Percentiles rank a stretch among this genome's conserved stretches.
Conservation (phyloP, 2,113 vertebrate species). For the Crotophaga sulcirostris region DNA sequence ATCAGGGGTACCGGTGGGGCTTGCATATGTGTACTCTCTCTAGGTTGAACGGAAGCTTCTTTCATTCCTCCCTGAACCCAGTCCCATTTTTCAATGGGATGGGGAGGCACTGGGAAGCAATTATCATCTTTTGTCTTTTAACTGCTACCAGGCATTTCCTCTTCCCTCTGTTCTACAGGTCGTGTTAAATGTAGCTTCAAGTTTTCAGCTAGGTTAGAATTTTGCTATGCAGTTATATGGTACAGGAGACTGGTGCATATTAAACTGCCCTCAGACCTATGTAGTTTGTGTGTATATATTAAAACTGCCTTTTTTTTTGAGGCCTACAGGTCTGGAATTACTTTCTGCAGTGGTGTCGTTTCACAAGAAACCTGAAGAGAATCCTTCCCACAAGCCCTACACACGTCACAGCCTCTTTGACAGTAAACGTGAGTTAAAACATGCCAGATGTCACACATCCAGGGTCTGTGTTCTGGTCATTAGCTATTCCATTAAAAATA, state of each 20-base stretch:
- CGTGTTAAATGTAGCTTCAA: neutral
- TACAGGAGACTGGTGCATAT: neutral
- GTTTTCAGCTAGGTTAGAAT: neutral
- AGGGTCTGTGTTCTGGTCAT: neutral
- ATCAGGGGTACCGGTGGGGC: accelerated
- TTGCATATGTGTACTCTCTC: neutral
- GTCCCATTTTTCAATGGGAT: neutral
- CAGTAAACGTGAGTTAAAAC: neutral
- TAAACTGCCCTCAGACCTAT: neutral
- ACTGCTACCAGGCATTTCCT: neutral
- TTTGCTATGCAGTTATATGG: neutral
- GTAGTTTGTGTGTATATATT: neutral
- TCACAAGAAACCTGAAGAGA: neutral
- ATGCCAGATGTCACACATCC: neutral
- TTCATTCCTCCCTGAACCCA: neutral
- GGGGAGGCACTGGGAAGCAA: neutral
- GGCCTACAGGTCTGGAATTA: neutral
- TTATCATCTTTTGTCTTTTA: neutral
- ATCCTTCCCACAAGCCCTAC: neutral
- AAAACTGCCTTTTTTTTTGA: neutral
- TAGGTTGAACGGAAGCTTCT: neutral
- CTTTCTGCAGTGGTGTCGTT: neutral
- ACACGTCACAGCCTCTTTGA: neutral
- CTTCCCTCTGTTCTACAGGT: neutral
- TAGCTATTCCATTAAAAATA: neutral